Conservation (phyloP, 2,113 vertebrate species). For the Austrofundulus limnaeus region DNA sequence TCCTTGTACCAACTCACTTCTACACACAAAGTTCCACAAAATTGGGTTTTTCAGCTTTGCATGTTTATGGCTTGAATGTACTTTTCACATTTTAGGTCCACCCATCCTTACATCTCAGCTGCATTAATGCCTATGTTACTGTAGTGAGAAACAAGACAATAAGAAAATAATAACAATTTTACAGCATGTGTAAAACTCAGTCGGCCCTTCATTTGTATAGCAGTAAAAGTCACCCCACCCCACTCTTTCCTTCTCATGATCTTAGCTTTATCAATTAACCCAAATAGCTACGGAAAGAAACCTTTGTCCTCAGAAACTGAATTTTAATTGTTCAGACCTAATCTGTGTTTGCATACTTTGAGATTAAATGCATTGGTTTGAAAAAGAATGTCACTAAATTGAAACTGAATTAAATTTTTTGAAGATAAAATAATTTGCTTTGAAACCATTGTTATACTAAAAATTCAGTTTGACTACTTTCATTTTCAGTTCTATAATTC, state of each 20-base stretch:
- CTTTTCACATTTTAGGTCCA: constrained; percentile 33
- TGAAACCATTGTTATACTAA: too few species aligned
- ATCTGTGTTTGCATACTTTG: too few species aligned
- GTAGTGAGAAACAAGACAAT: constrained; percentile 45
- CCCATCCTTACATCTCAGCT: constrained; percentile 37
- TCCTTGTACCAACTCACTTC: constrained; percentile 5
- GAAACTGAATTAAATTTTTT: too few species aligned
- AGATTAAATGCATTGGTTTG: too few species aligned
- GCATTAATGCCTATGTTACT: constrained; percentile 70
- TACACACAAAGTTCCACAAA: constrained; percentile 24
- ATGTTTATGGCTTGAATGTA: constrained; percentile 15
- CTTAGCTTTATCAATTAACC: constrained; percentile 77
- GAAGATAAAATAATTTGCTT: too few species aligned
- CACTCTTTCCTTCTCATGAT: constrained; percentile 60
- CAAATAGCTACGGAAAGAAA: too few species aligned
- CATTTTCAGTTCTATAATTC: too few species aligned
- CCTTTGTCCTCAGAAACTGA: too few species aligned
- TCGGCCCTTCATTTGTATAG: constrained; percentile 74
- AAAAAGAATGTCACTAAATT: too few species aligned
- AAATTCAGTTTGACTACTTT: too few species aligned
- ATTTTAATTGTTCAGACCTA: too few species aligned
- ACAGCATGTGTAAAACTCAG: constrained; percentile 75
- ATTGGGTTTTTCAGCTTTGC: constrained; percentile 24
- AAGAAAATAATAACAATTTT: constrained; percentile 80
- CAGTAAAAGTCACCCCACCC: constrained; percentile 72